Evolutionary conservation across 2,888 invertebrate genomes (phyloP).

Genomic region (Nomada fabriciana): DNA sequence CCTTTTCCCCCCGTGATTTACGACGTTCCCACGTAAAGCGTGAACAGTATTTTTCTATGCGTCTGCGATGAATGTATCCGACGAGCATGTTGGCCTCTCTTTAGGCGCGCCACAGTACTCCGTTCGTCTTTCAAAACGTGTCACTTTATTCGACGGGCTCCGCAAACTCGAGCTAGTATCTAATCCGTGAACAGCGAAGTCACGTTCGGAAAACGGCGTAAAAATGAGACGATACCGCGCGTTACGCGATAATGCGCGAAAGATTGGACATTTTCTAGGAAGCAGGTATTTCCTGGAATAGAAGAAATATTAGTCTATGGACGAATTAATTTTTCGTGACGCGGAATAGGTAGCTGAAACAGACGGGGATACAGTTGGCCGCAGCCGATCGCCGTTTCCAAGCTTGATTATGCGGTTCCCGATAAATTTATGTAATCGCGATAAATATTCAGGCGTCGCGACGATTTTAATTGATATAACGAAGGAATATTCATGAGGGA

Average conservation of each 20-base stretch:
- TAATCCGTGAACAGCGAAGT: neutral
- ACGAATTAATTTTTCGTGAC: neutral
- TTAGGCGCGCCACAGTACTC: neutral
- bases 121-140: neutral
- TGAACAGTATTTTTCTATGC: constrained; percentile 21
- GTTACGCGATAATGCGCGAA: constrained; percentile 15
- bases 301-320: neutral
- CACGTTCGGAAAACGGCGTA: neutral
- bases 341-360: neutral
- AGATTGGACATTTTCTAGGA: neutral
- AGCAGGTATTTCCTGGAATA: neutral
- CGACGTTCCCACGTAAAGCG: constrained; percentile 35
- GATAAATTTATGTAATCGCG: constrained; percentile 53
- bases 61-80: neutral
- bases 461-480: constrained; percentile 60
- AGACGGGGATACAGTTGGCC: no score
- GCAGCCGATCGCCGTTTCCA: constrained; percentile 6
- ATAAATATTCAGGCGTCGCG: constrained; percentile 57
- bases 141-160: no score
- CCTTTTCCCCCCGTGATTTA: constrained; percentile 33
- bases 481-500: constrained; percentile 61
- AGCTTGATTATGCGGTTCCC: constrained; percentile 38
- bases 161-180: neutral
- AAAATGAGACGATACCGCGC: neutral
- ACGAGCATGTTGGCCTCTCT: neutral